A percentile compares a stretch with the other conserved stretches of the same genome.
Conservation (phyloP, 2,797 vertebrate genomes). For the Macrochelys suwanniensis region DNA sequence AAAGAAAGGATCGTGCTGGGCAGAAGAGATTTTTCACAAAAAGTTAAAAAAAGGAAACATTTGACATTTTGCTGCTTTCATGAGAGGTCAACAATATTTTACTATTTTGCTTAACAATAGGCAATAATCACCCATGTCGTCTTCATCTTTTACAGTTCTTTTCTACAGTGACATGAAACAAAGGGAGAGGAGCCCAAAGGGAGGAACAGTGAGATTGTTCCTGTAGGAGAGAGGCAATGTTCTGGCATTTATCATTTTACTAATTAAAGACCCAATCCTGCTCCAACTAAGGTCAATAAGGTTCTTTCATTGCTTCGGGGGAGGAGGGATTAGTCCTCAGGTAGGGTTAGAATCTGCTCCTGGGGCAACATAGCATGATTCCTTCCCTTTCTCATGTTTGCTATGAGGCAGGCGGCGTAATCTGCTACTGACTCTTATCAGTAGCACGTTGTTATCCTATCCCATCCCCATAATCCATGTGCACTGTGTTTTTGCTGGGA, state of each 20-base stretch:
- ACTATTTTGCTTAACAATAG: not conserved
- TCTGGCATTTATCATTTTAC: not conserved
- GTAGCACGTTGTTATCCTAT: not conserved
- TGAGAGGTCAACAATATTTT: slow-evolving; percentile 2
- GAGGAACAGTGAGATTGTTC: not conserved
- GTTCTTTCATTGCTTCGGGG: not conserved
- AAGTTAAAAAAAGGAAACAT: not conserved
- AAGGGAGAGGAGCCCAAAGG: not conserved
- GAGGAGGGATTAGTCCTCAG: not conserved
- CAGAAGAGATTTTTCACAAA: not conserved
- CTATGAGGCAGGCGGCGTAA: fast-evolving
- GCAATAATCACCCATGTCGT: not conserved
- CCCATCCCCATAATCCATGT: fast-evolving
- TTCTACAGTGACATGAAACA: not conserved
- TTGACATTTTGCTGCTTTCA: slow-evolving; percentile 24
- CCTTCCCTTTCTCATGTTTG: not conserved
- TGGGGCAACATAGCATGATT: not conserved
- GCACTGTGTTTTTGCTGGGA: not conserved
- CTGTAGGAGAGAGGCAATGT: not conserved
- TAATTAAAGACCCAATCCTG: not conserved
- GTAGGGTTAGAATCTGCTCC: not conserved
- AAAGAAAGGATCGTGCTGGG: not conserved
- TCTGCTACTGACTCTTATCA: not conserved
- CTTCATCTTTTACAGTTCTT: not conserved
- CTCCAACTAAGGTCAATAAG: not conserved